phyloP scores from a whole-genome alignment of 2,113 vertebrate species.

The Coregonus clupeaformis region DNA sequence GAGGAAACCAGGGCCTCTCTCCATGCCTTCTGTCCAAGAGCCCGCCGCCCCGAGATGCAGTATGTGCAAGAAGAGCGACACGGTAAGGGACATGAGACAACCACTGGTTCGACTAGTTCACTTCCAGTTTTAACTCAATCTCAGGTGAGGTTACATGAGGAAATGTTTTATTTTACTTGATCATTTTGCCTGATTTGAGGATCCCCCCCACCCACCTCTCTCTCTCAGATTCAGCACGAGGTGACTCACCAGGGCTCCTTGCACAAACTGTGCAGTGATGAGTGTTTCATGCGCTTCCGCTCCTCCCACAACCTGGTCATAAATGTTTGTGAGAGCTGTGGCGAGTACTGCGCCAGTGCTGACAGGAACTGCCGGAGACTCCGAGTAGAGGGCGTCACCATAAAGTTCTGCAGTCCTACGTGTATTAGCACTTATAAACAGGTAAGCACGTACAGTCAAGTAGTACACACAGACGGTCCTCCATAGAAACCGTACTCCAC shows the following conservation, averaged over 20 bases:
- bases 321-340: slow-evolving; percentile 97
- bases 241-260: slow-evolving; percentile 92
- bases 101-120: not conserved
- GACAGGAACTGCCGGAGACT: slow-evolving; percentile 86
- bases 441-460: slow-evolving; percentile 74
- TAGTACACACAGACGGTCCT: slow-evolving; percentile 33
- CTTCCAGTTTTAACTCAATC: not conserved
- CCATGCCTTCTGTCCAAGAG: slow-evolving; percentile 18
- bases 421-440: slow-evolving; percentile 89
- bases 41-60: slow-evolving; percentile 79
- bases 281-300: slow-evolving; percentile 91
- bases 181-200: not conserved
- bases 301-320: slow-evolving; percentile 91
- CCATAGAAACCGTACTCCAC: no score
- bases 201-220: not conserved
- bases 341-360: slow-evolving; percentile 88
- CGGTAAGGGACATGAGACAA: slow-evolving; percentile 69
- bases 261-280: slow-evolving; percentile 92
- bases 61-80: slow-evolving; percentile 86
- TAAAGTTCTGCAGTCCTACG: slow-evolving; percentile 90
- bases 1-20: slow-evolving; percentile 51
- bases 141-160: not conserved
- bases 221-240: slow-evolving; percentile 85
- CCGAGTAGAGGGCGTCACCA: slow-evolving; percentile 83
- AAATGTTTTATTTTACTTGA: not conserved